Base-by-base conservation (phyloP, 1,140 invertebrate species). In the Samia ricini region DNA sequence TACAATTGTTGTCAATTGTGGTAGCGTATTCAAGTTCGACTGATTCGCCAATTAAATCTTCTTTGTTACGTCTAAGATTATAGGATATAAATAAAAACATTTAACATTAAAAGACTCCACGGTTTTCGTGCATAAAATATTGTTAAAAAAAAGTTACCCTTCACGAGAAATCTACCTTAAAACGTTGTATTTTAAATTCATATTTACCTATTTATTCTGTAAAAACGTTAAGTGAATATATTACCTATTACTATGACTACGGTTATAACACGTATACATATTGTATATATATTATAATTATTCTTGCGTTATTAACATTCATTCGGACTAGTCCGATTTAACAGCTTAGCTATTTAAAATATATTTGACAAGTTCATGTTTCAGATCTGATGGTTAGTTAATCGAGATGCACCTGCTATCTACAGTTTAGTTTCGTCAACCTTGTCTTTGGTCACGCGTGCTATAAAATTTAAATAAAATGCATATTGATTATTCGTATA, bases 391-490 rank as follows among this genome's bases (percentile, higher is more conserved):
- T 42, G n/a, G 33, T 55, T 23, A 55, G 33, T 42, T 42, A 42
- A 42, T 42, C 33, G 33, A n/a, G n/a, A 20, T 20, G 33, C 56
- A 57, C 56, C 56, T 57, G 56, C 22, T 55, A 24, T 55, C 23
- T 55, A 24, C 20, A 55, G 22, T 55, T 21, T 55, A 24, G 5
- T 55, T 55, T 18, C 52, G 21, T 55, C 52, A 55, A 24, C n/a
- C 22, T 55, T 20, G 50, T 21, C n/a, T 55, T 8, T 23, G 22
- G 52, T 24, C 20, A 18, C 20, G 52, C 10, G 21, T 15, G 24
- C 24, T 55, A 55, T 55, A 55, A 52, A 52, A 55, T 55, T 55
- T 55, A 15, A 42, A 42, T 42, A 42, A 42, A 15, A 42, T 42
- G 33, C 23, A 55, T 55, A 24, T 55, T 55, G 52, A 55, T 55